Percentiles rank a stretch among this genome's conserved stretches.
phyloP scores from a whole-genome alignment of 2,113 vertebrate species.

The Alaudala cheleensis region DNA sequence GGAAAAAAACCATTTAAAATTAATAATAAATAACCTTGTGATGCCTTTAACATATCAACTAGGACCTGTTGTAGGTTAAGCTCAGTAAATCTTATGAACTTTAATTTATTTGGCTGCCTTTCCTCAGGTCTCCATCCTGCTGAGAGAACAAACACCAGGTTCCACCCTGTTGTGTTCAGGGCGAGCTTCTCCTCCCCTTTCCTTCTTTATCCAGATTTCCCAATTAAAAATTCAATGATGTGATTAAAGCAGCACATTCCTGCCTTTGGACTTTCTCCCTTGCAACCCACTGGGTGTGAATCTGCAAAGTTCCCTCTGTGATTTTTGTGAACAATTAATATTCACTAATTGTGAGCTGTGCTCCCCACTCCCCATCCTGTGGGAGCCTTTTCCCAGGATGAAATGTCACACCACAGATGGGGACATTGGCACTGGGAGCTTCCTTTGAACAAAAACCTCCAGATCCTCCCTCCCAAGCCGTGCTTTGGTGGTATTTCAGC shows the following conservation, averaged over 20 bases:
- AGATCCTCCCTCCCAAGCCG: not conserved
- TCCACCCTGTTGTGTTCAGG: not conserved
- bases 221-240: not conserved
- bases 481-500: not conserved
- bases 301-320: accelerated
- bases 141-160: not conserved
- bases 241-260: not conserved
- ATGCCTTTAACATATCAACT: not conserved
- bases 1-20: not conserved
- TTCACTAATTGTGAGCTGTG: not conserved
- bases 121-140: not conserved
- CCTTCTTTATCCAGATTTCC: not conserved
- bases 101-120: not conserved
- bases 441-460: not conserved
- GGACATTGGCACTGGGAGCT: not conserved
- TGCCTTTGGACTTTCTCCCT: not conserved
- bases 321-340: not conserved
- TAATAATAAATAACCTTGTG: not conserved
- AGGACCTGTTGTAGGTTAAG: not conserved
- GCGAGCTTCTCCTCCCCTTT: not conserved
- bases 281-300: not conserved
- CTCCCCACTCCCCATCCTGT: not conserved
- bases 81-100: not conserved
- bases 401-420: conserved; percentile 41
- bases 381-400: not conserved